A percentile compares a stretch with the other conserved stretches of the same genome.
Conservation (phyloP, 2,113 vertebrate species). For the Zapus hudsonius region DNA sequence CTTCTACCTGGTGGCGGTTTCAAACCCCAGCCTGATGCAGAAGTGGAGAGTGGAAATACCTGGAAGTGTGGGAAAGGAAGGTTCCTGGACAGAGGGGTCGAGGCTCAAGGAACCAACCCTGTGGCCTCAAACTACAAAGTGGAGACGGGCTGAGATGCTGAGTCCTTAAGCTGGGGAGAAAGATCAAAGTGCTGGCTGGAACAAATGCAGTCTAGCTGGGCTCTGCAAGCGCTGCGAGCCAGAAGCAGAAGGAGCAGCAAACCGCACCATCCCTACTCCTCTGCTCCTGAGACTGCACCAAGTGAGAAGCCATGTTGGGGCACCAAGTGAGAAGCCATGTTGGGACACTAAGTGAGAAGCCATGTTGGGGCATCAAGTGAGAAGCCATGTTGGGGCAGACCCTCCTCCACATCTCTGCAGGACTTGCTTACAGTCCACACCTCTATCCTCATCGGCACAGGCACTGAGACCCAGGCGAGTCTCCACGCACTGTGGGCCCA, state of each 20-base stretch:
- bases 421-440: fast-evolving
- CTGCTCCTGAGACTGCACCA: neutral
- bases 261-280: fast-evolving
- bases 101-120: neutral
- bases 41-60: neutral
- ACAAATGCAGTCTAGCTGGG: neutral
- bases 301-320: too few species aligned
- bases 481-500: neutral
- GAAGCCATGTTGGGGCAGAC: neutral
- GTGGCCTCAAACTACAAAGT: neutral
- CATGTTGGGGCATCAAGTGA: too few species aligned
- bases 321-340: too few species aligned
- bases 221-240: neutral
- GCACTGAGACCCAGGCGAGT: neutral
- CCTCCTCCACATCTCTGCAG: neutral
- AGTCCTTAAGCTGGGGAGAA: neutral
- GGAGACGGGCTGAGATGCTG: neutral
- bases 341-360: too few species aligned
- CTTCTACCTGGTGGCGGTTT: constrained; percentile 11
- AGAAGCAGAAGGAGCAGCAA: neutral
- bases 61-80: neutral
- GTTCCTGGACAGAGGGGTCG: neutral
- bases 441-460: neutral
- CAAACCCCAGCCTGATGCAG: constrained; percentile 19
- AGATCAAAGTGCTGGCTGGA: neutral